Base-by-base conservation (phyloP, 1,140 invertebrate species). In the Drosophila pectinifera region DNA sequence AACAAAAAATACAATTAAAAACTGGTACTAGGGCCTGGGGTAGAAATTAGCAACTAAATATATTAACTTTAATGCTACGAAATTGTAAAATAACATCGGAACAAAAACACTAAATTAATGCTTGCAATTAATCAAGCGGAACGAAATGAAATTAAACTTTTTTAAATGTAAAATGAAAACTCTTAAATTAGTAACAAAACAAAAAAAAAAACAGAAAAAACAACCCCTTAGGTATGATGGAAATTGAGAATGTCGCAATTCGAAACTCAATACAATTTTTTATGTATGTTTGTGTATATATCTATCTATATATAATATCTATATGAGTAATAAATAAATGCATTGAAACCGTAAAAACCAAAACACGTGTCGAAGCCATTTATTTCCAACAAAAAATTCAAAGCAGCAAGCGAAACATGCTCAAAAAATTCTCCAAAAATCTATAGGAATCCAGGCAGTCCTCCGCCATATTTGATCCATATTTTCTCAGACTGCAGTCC, bases 241-340 rank as follows among this genome's bases (percentile, higher is more conserved):
- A 57, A 64, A 54, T 75, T 59, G 39, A 76, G 46, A 68, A 59
- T 46, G 64, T 38, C 68, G 82, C 56, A 56, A 79, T 70, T 75
- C 42, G 38, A 63, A 63, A 69, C 70, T 74, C 82, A 81, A 70
- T 69, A 73, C 59, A 75, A 79, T 84, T 85, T 85, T 85, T 64
- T 85, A 85, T 85, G 82, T 85, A 85, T 86, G 82, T 85, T 85
- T 85, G 74, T 85, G 82, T 85, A 85, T 85, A 85, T 86, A 85
- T 68, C 55, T 67, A 80, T 80, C 46, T 70, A 75, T 72, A 75
- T 64, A 78, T 58, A 73, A 78, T 78, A 78, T 85, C 79, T 72
- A 78, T 74, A 81, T 73, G 78, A 86, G 68, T 85, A 85, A 86
- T 86, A 83, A 86, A 86, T 86, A 86, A 86, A 86, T 81, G 78